Base-by-base conservation (phyloP, 2,797 vertebrate species). In the Poeciliopsis presidionis region DNA sequence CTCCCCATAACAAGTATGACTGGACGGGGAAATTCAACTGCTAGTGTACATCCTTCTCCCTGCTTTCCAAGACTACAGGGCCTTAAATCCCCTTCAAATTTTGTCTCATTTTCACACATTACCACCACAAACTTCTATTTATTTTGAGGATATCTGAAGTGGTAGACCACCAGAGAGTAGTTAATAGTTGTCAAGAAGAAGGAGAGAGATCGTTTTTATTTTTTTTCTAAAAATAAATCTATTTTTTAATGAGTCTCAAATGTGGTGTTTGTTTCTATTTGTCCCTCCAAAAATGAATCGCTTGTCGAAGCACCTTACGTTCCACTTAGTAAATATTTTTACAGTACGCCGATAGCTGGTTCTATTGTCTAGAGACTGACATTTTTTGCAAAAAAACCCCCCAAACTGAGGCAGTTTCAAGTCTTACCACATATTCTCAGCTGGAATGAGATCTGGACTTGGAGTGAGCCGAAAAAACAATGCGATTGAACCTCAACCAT, bases 1-100 rank as follows among this genome's bases (percentile, higher is more conserved):
- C 75, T 87, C 81, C 87, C 67, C 39, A 61, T 84, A 89, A 86
- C 79, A 89, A 74, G 80, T 74, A 74, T 79, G 63, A 78, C 81
- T 47, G 82, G 74, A 78, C 36, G 69, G 33, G 74, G 53, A 77
- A 81, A 83, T 80, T 72, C 74, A 53, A 83, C 43, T 78, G 76
- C 76, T 28, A 12, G 41, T 9, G 45, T 30, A 16, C 70, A 41
- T 70, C 73, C 28, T n/a, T 59, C 63, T 49, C 49, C 45, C 46
- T 5, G 67, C 59, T 63, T 70, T 76, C 72, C 47, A 72, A 77
- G 41, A 79, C 49, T 39, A 43, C 4, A 74, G 18, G 4, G 67
- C 51, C 77, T 13, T 51, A 45, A 79, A 70, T 69, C 67, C 25
- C 3, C n/a, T 70, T 70, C 25, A 7, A 28, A 46, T 28, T 46